Evolutionary conservation across 2,888 invertebrate genomes (phyloP), one percentile per base, ranked within the genome.

Genomic region (Lymantria dispar): DNA sequence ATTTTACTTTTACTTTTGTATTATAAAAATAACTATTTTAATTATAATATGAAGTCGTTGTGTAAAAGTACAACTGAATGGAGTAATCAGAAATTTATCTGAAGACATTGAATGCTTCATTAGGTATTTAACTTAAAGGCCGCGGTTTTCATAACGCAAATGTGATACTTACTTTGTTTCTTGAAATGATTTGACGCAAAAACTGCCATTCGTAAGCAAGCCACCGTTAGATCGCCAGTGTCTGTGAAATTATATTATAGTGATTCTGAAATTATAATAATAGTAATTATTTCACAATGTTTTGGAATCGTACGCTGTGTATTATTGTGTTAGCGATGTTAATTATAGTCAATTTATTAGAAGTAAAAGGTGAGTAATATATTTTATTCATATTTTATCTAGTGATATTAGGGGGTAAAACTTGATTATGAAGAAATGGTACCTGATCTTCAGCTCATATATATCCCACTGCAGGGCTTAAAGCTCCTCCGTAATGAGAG

Each of bases 171-270:
- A 51, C 39, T 51, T 62, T 53, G 61, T 68, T 64, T 68, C 62
- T 58, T 62, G 37, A 45, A 60, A 53, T 53, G 54, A 43, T 44
- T 61, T 62, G 53, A 44, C 57, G 56, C 33, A 54, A 47, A 59
- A 67, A 62, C 56, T 56, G 70, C 50, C 72, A 72, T 73, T 72
- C 64, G 62, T 55, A 45, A 48, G 29, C 57, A 57, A 68, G 57
- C 57, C 61, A 58, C 54, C 59, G 59, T 41, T 39, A 54, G 48
- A 62, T 51, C 45, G 49, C 60, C 52, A 46, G 60, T 57, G 54
- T 54, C 54, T 47, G 43, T 43, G 41, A 13, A 39, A 58, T 58
- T 51, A 45, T 45, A 58, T 36, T 54, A 46, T 45, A 40, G 11
- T 14, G 2, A 7, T 13, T 8, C 3, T 13, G 12, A 14, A 14